Evolutionary conservation across 35 echinoderm and acorn worm genomes (phyloP), one percentile per base, ranked within the genome.

Genomic region (Ophiothrix spiculata): DNA sequence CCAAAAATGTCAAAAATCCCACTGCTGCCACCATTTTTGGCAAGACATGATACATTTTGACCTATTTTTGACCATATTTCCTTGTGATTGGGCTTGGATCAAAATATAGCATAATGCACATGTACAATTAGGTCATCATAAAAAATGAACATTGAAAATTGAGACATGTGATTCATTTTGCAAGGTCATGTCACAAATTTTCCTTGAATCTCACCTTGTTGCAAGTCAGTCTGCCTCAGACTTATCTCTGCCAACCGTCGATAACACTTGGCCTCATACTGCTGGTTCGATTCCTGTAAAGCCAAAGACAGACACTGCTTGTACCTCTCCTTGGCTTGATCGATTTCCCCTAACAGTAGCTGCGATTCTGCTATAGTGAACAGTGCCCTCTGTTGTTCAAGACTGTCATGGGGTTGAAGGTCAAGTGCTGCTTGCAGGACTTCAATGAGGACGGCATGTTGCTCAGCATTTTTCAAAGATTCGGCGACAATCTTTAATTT

Each of bases 351-450:
- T 6, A 40, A 32, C 11, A 41, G 42, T 36, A 82, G 64, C 77
- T 78, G 88, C 17, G 85, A 77, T 16, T 74, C 77, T 23, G 81
- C 91, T n/a, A 99, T 40, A 38, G 38, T 45, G 56, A 81, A 91
- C n/a, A 86, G 82, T 4, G 89, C 86, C 45, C 81, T 78, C 36
- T 88, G 86, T 45, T 87, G 77, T 28, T 84, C 35, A 16, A 76
- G 32, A 63, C 39, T 74, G 34, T 90, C 74, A 0, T 36, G 74
- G 25, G 93, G 35, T 90, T 87, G 81, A 23, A 93, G 60, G n/a
- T 89, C 87, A 37, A 91, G 83, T n/a, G 89, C 91, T 12, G 77
- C 80, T 37, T 86, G 92, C 36, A 93, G 74, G 36, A 99, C 90
- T 49, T 99, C 92, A 35, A 91, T 88, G 64, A 89, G 83, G 25